Conservation (phyloP, 2,888 invertebrate genomes). For the Pogonocherus hispidulus region DNA sequence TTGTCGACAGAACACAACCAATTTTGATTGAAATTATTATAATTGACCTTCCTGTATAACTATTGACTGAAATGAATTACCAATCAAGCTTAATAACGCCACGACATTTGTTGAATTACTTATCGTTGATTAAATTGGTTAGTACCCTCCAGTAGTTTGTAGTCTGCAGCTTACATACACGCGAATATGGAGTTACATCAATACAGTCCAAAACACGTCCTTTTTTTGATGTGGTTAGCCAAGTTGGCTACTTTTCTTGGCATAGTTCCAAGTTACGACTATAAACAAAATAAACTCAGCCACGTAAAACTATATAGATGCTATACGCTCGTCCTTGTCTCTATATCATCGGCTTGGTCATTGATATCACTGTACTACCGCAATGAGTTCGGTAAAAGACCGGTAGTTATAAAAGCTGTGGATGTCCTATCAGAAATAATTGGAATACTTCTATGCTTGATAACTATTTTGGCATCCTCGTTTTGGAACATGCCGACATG, state of each 20-base stretch:
- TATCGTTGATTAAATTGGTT: no score
- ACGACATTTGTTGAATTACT: no score
- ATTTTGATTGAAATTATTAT: no score
- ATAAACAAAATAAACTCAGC: background rate
- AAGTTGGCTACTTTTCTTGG: background rate
- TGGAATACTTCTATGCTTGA: background rate
- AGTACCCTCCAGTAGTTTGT: no score
- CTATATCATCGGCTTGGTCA: background rate
- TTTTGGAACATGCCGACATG: slow-evolving; percentile 11
- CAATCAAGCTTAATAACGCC: no score
- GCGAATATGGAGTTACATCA: no score
- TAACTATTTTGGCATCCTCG: background rate
- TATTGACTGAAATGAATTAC: no score
- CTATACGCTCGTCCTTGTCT: background rate
- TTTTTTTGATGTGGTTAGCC: background rate
- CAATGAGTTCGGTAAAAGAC: no score
- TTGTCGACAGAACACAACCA: no score
- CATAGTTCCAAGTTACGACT: background rate
- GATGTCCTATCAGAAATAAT: background rate
- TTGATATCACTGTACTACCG: background rate
- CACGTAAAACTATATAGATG: background rate
- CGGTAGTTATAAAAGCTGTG: background rate
- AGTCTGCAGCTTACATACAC: no score
- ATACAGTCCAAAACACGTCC: background rate
- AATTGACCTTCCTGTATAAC: no score